These are phyloP conservation scores for Calypte anna DNA, from an alignment of 2,113 vertebrate species.

Conservation along the genomic window DNA sequence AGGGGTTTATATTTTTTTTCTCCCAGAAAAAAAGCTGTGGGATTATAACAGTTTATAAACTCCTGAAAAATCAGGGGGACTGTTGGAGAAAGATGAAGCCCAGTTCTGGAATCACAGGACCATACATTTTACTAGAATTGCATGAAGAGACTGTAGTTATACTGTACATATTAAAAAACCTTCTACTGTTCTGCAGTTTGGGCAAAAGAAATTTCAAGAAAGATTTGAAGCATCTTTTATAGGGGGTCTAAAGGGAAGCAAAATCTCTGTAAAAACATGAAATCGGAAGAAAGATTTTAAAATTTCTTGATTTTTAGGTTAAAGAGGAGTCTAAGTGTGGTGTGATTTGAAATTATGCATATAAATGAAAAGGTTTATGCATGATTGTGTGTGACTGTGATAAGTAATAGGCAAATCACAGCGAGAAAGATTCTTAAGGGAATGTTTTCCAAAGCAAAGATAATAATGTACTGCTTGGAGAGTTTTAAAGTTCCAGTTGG, in stretches of 20 bases:
- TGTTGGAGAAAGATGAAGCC: neutral
- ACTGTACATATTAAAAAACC: neutral
- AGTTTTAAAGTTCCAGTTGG: neutral
- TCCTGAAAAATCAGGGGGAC: neutral
- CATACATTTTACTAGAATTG: neutral
- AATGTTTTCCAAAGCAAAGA: neutral
- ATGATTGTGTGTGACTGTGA: neutral
- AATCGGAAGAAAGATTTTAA: neutral
- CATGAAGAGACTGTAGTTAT: neutral
- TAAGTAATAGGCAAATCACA: neutral
- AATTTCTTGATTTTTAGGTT: neutral
- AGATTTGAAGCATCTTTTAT: neutral
- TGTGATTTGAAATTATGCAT: neutral
- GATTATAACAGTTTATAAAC: neutral
- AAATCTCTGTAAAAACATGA: neutral
- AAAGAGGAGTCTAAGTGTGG: neutral
- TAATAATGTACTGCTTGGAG: neutral
- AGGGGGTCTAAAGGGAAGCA: neutral
- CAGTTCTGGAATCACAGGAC: neutral
- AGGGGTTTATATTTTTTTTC: neutral
- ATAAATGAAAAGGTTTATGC: neutral
- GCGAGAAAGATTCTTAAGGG: neutral
- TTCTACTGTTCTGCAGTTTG: neutral
- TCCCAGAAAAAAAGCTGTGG: neutral
- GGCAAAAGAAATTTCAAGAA: neutral